Evolutionary conservation across 2,888 invertebrate species (phyloP).

Genomic region (Agriopis leucophaearia): DNA sequence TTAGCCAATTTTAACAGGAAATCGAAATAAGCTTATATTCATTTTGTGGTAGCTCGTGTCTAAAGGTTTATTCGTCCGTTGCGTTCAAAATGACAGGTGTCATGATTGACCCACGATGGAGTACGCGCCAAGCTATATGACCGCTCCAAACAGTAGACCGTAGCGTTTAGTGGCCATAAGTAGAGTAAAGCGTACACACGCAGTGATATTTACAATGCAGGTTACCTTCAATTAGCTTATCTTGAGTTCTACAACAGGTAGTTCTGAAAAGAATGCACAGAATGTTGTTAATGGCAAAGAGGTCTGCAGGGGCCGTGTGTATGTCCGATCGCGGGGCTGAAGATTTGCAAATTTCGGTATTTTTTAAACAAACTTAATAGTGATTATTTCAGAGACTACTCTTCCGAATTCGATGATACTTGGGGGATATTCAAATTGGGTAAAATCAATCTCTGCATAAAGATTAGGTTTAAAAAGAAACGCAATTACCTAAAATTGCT

Average conservation of each 20-base stretch:
- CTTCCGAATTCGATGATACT: no score
- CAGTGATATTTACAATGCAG: conserved; percentile 39
- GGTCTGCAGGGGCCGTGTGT: conserved; percentile 56
- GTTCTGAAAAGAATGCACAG: conserved; percentile 85
- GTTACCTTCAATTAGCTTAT: conserved; percentile 55
- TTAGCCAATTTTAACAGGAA: no score
- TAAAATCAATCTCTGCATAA: no score
- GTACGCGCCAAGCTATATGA: neutral
- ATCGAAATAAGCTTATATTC: neutral
- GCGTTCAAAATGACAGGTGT: neutral
- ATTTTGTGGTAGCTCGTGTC: neutral
- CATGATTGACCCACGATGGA: neutral
- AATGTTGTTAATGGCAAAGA: conserved; percentile 76
- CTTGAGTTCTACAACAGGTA: conserved; percentile 72
- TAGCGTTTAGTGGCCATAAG: neutral
- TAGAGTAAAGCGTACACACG: conserved; percentile 39
- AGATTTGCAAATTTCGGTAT: neutral
- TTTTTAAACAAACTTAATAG: neutral
- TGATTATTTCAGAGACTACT: neutral
- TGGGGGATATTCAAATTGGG: no score
- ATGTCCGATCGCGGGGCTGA: conserved; percentile 6
- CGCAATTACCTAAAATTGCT: no score
- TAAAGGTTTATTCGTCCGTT: neutral
- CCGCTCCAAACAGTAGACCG: neutral
- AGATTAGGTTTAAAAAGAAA: no score